These are phyloP conservation scores for Anorthoa munda DNA, from an alignment of 2,888 invertebrate species.

Conservation along the genomic window DNA sequence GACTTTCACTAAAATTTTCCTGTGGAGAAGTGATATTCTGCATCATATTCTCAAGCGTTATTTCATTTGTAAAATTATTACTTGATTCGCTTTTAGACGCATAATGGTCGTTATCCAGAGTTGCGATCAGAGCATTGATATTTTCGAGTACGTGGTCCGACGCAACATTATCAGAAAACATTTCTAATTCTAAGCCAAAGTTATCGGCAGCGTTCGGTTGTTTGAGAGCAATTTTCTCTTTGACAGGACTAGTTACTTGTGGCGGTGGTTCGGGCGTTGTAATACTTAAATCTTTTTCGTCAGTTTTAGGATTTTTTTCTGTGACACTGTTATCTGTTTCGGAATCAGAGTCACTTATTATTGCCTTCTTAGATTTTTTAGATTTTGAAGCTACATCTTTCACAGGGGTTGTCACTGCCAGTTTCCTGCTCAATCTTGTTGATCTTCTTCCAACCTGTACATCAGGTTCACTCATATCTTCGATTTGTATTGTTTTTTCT, in stretches of 20 bases:
- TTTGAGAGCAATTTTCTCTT: conserved; percentile 34
- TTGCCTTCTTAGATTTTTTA: conserved; percentile 71
- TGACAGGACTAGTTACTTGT: conserved; percentile 25
- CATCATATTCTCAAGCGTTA: conserved; percentile 77
- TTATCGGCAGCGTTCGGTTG: conserved; percentile 54
- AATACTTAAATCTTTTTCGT: neutral
- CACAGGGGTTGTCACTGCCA: conserved; percentile 44
- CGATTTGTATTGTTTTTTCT: conserved; percentile 10
- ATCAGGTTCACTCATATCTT: conserved; percentile 25
- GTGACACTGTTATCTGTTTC: conserved; percentile 67
- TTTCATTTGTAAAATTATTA: conserved; percentile 77
- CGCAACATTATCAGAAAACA: conserved; percentile 81
- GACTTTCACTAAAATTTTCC: conserved; percentile 64
- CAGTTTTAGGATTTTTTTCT: conserved; percentile 12
- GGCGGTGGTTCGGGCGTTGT: neutral
- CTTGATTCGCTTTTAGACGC: conserved; percentile 70
- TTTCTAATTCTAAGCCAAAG: conserved; percentile 81
- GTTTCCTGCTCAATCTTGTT: conserved; percentile 75
- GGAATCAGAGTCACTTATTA: conserved; percentile 78
- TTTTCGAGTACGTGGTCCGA: conserved; percentile 82
- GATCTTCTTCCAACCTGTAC: conserved; percentile 67
- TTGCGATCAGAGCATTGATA: conserved; percentile 83
- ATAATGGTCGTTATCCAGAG: conserved; percentile 81
- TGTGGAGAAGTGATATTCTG: conserved; percentile 73
- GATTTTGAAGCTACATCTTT: conserved; percentile 36